Evolutionary conservation across 2,113 vertebrate genomes (phyloP), one percentile per base, ranked within the genome.

Genomic region (Alectura lathami): DNA sequence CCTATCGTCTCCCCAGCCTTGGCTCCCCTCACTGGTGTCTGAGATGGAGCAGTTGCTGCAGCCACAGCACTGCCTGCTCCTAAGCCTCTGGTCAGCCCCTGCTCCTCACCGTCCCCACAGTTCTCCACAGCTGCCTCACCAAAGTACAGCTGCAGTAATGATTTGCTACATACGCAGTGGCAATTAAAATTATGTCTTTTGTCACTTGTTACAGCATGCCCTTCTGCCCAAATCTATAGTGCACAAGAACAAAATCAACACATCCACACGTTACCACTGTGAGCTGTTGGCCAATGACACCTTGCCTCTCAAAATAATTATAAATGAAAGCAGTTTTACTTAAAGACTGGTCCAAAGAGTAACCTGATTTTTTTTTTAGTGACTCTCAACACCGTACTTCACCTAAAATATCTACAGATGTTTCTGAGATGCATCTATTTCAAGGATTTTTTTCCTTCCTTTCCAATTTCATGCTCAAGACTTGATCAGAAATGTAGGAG

Each of bases 31-130:
- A 0, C 24, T 24, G 56, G 76, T 63, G 34, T 57, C 51, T 12
- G 38, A 66, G 53, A 62, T 21, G 34, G 62, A 59, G 5, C 0
- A 0, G 48, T 78, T 21, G 24, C 22, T 56, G 13, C 29, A 59
- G 47, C 34, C 76, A 34, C 23, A 74, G 45, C 59, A 47, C n/a
- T 26, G 22, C 13, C 29, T 30, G 59, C 54, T 82, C 56, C 68
- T 56, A n/a, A 30, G 59, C 45, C 32, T 34, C 50, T 26, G 45
- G 7, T 29, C 51, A 48, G 16, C 27, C 17, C 38, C 27, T 91
- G 26, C 54, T 47, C 20, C 47, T 59, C 21, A 4, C 20, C 13
- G 6, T 27, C 29, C 50, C 50, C 32, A 26, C 17, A 68, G 16
- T 18, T 86, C 43, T 59, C 32, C 10, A 30, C 27, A 4, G 1